These are phyloP conservation scores for Drosophila anceps DNA, from an alignment of 2,888 invertebrate species.

Conservation along the genomic window DNA sequence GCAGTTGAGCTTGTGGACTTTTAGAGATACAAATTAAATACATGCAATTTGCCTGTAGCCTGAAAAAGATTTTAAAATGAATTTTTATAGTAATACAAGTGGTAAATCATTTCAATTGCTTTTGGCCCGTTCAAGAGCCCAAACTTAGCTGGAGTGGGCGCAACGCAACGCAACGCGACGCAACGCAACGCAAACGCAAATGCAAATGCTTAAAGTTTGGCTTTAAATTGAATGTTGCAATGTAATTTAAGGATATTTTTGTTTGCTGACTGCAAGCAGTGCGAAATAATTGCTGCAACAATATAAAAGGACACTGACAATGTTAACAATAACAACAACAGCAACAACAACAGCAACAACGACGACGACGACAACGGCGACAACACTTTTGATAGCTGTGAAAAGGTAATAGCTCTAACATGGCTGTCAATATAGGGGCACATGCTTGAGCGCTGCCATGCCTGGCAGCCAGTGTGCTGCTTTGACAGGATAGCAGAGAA, in stretches of 20 bases:
- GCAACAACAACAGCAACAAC: not conserved
- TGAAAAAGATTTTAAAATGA: conserved; percentile 3
- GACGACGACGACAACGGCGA: not conserved
- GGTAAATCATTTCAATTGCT: conserved; percentile 31
- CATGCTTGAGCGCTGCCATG: conserved; percentile 18
- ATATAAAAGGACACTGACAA: conserved; percentile 24
- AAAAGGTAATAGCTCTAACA: not conserved
- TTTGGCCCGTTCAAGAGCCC: conserved; percentile 20
- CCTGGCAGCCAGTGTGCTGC: conserved; percentile 3
- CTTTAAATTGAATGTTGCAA: not conserved
- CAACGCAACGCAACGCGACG: too few species aligned
- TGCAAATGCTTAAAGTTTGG: not conserved
- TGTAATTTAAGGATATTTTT: not conserved
- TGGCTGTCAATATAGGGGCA: conserved; percentile 6
- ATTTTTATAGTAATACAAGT: conserved; percentile 37
- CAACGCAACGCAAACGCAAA: too few species aligned
- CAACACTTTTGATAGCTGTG: not conserved
- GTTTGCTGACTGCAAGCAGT: too few species aligned
- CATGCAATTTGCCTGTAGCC: not conserved
- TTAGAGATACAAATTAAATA: conserved; percentile 6
- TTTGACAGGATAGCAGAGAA: conserved; percentile 9
- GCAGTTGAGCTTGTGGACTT: not conserved
- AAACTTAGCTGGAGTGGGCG: conserved; percentile 14
- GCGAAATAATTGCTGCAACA: conserved; percentile 48
- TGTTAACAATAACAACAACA: conserved; percentile 1